phyloP scores from a whole-genome alignment of 2,888 invertebrate species.

The Limnephilus auricula region DNA sequence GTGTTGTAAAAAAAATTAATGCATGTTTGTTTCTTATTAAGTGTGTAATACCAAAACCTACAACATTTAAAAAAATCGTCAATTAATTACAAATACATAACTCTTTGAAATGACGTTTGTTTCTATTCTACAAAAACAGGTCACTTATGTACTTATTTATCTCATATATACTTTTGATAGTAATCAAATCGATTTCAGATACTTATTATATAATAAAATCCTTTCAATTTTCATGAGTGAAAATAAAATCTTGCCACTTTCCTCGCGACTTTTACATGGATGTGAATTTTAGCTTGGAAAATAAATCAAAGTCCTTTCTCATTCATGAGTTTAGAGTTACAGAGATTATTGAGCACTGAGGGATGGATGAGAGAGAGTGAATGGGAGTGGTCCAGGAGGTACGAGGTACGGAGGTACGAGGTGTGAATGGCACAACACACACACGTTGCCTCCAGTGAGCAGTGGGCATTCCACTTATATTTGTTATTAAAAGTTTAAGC shows the following conservation, averaged over 20 bases:
- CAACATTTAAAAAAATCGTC: not conserved
- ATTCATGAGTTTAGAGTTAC: constrained; percentile 5
- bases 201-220: not conserved
- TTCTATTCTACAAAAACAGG: not conserved
- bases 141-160: not conserved
- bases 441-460: constrained; percentile 64
- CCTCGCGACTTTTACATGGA: not conserved
- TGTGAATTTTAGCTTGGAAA: not conserved
- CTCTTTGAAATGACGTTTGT: not conserved
- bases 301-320: not conserved
- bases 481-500: constrained; percentile 65
- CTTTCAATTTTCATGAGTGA: not conserved
- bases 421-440: constrained; percentile 56
- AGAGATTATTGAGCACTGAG: constrained; percentile 47
- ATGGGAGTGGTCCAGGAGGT: constrained; percentile 10
- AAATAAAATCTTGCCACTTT: constrained; percentile 32
- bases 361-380: not conserved
- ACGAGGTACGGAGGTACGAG: constrained; percentile 24
- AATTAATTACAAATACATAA: not conserved
- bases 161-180: too few relatives aligned
- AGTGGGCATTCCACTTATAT: constrained; percentile 64
- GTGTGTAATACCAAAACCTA: not conserved
- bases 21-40: not conserved
- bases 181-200: not conserved
- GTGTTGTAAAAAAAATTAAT: not conserved